Base-by-base conservation (phyloP, 2,113 vertebrate species). In the Pelecanus crispus region DNA sequence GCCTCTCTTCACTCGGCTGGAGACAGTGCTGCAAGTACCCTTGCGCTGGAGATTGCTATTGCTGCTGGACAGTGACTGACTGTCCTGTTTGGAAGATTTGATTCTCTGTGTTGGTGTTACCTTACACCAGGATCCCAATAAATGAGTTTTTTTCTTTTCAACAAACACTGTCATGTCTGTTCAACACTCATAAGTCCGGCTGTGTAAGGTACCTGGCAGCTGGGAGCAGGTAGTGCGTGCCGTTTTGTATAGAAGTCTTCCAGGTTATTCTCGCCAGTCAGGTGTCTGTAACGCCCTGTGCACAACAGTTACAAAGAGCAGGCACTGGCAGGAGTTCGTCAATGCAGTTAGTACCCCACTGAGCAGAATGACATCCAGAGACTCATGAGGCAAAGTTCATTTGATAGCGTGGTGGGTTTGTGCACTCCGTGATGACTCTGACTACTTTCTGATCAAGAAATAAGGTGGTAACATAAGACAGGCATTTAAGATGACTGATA, bases 111-210 rank as follows among this genome's bases (percentile, higher is more conserved):
- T 45, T 59, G 44, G 5, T 63, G 24, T 73, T 80, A 8, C 13
- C 17, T 24, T 31, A 26, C 28, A 66, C 22, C 38, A 45, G 8
- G 73, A 63, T 24, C 10, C 19, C 24, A 45, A 26, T n/a, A 45
- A 71, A 53, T 24, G 18, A 40, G 3, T 1, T 21, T 17, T 56
- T 52, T 32, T 28, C 17, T 53, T 77, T 59, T 13, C 32, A 40
- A 17, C 32, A 26, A 0, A 8, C 21, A 14, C 22, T 56, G 36
- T 36, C 0, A 0, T 28, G 15, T 50, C 45, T 26, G 6, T 56
- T 67, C 53, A 63, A 16, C 7, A 11, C 6, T 40, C 2, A 0
- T 29, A 52, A 40, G 11, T 31, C 9, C 73, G 68, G 20, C 59
- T 59, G 49, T 9, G 11, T 52, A 6, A 67, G 50, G 10, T 50